Base-by-base conservation (phyloP, 2,888 invertebrate genomes). In the Nephrotoma guestfalica region DNA sequence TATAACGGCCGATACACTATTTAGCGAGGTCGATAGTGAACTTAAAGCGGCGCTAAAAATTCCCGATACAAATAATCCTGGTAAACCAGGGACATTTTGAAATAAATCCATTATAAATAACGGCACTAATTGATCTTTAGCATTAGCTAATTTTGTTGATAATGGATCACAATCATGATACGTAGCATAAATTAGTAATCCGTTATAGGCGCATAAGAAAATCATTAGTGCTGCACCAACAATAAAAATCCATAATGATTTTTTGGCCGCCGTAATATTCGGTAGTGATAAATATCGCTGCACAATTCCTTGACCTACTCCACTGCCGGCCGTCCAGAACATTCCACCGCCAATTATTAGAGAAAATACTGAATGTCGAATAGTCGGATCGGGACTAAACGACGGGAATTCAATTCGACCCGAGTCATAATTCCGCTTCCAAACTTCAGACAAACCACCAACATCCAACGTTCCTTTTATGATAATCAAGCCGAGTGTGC, bases 41-140 rank as follows among this genome's bases (percentile, higher is more conserved):
- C 96, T 96, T 47, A 98, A 92, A 0, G 97, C 96, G 7, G 97
- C 98, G 91, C 97, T 97, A 89, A 97, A 97, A 41, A 98, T 41
- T 5, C 97, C 97, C 83, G 97, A 96, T 0, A 98, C 95, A 90
- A 98, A 97, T 0, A 98, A 92, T 45, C 98, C 98, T 0, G 97
- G 95, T 83, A 98, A 90, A 0, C 97, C 97, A 0, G 96, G 96
- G 87, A 94, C 92, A 86, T 94, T 92, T 0, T 96, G 95, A 45
- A 97, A 91, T 40, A 95, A 94, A 88, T 97, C 96, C 96, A 97
- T 97, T 45, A 97, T 96, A 57, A 97, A 93, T n/a, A 97, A 91
- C 0, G 97, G 96, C 2, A 97, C 92, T 13, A 97, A 91, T 91
- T 97, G 96, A 90, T 96, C 96, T 89, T 95, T 95, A 84, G 95